Conservation (phyloP, 2,797 vertebrate species). For the Muscicapa comitata region DNA sequence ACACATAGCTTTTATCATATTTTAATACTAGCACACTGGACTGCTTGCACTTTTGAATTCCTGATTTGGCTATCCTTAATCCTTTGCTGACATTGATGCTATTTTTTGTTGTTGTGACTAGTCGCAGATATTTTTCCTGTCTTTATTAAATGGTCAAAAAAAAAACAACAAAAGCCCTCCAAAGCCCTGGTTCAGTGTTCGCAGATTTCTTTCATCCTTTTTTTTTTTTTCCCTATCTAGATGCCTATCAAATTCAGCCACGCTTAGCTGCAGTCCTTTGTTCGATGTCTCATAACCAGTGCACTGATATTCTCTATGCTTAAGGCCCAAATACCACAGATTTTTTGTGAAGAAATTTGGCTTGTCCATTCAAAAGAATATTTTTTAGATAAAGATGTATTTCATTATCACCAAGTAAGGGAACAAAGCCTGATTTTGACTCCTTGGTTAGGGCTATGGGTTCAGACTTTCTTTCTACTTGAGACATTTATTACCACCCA, state of each 20-base stretch:
- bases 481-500: background rate
- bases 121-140: background rate
- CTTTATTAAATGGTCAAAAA: conserved; percentile 7
- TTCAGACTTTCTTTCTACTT: background rate
- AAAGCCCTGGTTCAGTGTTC: conserved; percentile 21
- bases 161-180: conserved; percentile 1
- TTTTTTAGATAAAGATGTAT: background rate
- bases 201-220: conserved; percentile 40
- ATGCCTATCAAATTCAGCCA: conserved; percentile 46
- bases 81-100: conserved; percentile 13
- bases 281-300: background rate
- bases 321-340: background rate
- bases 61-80: conserved; percentile 16
- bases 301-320: background rate
- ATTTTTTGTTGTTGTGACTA: conserved; percentile 28
- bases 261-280: conserved; percentile 49
- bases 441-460: background rate
- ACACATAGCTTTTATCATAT: background rate
- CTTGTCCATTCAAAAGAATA: background rate
- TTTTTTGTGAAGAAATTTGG: background rate
- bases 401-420: background rate
- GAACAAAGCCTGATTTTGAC: background rate
- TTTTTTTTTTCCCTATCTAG: background rate
- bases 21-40: background rate
- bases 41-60: background rate